Conservation (phyloP, 2,888 invertebrate genomes). For the Nomada fabriciana region DNA sequence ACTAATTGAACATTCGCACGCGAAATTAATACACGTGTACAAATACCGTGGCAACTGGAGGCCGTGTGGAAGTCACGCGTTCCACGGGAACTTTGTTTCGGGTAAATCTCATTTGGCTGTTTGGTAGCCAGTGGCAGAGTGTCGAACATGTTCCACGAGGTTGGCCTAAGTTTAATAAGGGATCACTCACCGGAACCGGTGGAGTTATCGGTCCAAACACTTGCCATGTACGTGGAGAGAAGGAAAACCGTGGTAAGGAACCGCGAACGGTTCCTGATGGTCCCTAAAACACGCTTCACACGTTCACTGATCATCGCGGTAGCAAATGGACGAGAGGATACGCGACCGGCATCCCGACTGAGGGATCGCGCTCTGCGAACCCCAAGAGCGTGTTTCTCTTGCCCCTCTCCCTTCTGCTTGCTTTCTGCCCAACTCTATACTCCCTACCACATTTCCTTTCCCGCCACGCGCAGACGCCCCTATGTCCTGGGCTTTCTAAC, state of each 20-base stretch:
- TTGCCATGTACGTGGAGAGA: constrained; percentile 66
- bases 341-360: constrained; percentile 84
- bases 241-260: constrained; percentile 61
- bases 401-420: constrained; percentile 26
- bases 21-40: neutral
- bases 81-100: neutral
- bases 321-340: constrained; percentile 78
- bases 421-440: constrained; percentile 18
- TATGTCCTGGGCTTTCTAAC: constrained; percentile 41
- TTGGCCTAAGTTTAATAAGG: constrained; percentile 1
- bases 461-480: constrained; percentile 68
- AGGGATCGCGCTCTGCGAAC: constrained; percentile 72
- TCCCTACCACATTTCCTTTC: constrained; percentile 28
- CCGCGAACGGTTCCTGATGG: constrained; percentile 58
- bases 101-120: neutral
- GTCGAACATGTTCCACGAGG: neutral
- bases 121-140: constrained; percentile 14
- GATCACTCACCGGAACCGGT: constrained; percentile 65
- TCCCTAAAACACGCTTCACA: constrained; percentile 62
- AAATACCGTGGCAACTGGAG: neutral
- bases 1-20: constrained; percentile 2
- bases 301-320: constrained; percentile 80
- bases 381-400: constrained; percentile 62
- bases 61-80: neutral
- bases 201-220: constrained; percentile 65